phyloP scores from a whole-genome alignment of 64 coral and sea anemone genomes.

The Actinia tenebrosa region DNA sequence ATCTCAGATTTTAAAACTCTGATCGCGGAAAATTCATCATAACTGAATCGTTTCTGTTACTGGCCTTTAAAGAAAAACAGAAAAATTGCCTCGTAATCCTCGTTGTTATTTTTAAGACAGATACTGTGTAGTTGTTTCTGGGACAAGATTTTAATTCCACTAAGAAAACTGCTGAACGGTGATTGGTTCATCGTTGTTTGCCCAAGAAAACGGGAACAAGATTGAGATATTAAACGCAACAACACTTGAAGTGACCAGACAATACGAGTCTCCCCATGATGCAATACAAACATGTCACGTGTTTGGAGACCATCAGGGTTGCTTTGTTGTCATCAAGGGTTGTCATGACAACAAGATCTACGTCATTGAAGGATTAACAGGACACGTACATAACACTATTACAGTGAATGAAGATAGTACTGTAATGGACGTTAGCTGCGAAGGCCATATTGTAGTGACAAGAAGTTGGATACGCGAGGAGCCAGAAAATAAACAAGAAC shows the following conservation, averaged over 20 bases:
- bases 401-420: not conserved
- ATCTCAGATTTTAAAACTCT: too few species aligned
- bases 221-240: not conserved
- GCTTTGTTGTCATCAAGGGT: not conserved
- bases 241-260: not conserved
- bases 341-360: not conserved
- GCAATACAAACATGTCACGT: not conserved
- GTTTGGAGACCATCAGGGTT: not conserved
- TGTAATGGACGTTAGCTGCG: not conserved
- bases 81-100: too few species aligned
- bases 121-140: too few species aligned
- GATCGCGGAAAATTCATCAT: too few species aligned
- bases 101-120: too few species aligned
- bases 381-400: not conserved
- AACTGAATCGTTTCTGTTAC: too few species aligned
- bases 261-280: not conserved
- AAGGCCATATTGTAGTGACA: not conserved
- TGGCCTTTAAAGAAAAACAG: too few species aligned
- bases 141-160: too few species aligned
- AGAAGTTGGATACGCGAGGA: not conserved
- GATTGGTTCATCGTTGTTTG: too few species aligned
- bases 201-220: not conserved
- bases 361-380: conserved; percentile 2
- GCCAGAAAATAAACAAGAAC: not conserved
- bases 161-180: too few species aligned